Conservation (phyloP, 2,888 invertebrate genomes). For the Spilosoma lubricipeda region DNA sequence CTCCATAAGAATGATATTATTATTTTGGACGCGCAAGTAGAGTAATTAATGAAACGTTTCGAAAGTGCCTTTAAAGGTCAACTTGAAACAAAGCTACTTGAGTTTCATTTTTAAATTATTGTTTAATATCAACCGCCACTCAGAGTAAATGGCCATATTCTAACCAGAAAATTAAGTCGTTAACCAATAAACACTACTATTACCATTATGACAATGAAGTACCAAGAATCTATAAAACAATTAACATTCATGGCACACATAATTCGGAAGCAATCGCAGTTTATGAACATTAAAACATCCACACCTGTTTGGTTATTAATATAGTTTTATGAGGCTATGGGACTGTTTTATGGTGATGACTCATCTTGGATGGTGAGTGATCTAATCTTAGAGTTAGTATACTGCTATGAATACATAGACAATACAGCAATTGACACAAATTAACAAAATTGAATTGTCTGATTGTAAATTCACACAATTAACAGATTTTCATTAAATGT, state of each 20-base stretch:
- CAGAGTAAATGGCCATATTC: background rate
- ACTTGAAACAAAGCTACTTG: no score
- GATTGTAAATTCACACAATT: no score
- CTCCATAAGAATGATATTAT: no score
- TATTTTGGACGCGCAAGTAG: no score
- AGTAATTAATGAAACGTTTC: no score
- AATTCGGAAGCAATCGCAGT: constrained; percentile 59
- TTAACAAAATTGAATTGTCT: no score
- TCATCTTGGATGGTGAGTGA: background rate
- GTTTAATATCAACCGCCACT: background rate
- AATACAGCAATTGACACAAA: background rate
- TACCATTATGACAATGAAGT: background rate
- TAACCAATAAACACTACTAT: background rate
- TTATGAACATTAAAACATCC: constrained; percentile 49
- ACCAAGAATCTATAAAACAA: constrained; percentile 28
- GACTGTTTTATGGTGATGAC: constrained; percentile 27
- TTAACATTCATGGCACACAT: constrained; percentile 49
- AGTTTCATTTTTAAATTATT: no score
- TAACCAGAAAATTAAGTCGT: background rate
- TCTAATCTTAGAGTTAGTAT: background rate
- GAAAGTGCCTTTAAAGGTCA: no score
- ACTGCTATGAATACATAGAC: background rate
- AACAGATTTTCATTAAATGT: no score
- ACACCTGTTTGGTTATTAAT: constrained; percentile 54
- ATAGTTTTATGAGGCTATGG: constrained; percentile 38